Conservation (phyloP, 2,888 invertebrate genomes). For the Cephus pulcher region DNA sequence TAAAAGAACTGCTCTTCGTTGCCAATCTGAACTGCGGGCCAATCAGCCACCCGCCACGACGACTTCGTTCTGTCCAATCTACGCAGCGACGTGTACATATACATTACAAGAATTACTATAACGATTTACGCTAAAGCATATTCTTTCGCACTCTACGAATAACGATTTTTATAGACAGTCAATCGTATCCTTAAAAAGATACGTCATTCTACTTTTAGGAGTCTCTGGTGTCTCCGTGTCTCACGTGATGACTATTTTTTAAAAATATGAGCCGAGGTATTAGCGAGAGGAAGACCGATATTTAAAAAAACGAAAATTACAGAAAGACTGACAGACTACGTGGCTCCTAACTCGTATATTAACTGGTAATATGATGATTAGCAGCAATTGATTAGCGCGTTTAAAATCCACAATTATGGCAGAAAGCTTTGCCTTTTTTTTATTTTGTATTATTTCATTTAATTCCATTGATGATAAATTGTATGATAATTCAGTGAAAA, state of each 20-base stretch:
- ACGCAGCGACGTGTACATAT: conserved; percentile 62
- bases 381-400: background rate
- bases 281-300: background rate
- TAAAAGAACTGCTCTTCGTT: conserved; percentile 64
- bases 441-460: background rate
- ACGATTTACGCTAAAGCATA: conserved; percentile 45
- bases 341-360: background rate
- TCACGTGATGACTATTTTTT: background rate
- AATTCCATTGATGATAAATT: background rate
- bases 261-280: background rate
- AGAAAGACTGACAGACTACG: background rate
- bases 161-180: background rate
- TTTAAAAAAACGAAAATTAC: background rate
- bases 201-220: background rate
- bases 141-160: conserved; percentile 38
- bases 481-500: background rate
- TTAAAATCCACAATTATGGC: background rate
- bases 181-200: background rate
- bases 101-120: conserved; percentile 40
- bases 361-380: background rate
- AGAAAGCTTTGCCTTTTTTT: background rate
- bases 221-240: background rate
- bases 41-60: conserved; percentile 60
- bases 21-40: conserved; percentile 63
- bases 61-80: conserved; percentile 65